These are phyloP conservation scores for Atta texana DNA, from an alignment of 1,140 invertebrate genomes.

Conservation along the genomic window DNA sequence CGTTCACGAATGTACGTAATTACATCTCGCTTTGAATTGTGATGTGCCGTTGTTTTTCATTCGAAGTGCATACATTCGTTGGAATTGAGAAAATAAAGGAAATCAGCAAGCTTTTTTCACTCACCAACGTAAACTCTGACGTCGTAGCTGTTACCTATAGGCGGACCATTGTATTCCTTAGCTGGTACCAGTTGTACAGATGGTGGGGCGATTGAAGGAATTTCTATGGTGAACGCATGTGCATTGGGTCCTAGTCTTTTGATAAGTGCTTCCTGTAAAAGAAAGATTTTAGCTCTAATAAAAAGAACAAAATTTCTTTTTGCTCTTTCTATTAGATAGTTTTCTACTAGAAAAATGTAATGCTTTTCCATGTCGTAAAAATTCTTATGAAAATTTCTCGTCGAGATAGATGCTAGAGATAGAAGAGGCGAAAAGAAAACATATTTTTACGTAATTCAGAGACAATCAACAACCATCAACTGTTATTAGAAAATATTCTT, in stretches of 20 bases:
- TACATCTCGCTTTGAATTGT: neutral
- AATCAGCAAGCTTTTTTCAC: constrained; percentile 70
- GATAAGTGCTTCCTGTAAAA: constrained; percentile 92
- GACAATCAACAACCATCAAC: neutral
- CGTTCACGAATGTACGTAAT: neutral
- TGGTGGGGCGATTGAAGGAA: constrained; percentile 93
- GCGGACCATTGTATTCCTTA: constrained; percentile 95
- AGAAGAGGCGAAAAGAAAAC: neutral
- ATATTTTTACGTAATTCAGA: neutral
- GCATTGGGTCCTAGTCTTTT: constrained; percentile 92
- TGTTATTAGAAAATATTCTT: neutral
- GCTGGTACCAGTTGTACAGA: constrained; percentile 96
- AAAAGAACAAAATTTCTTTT: neutral
- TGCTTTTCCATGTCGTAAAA: neutral
- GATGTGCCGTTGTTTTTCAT: neutral
- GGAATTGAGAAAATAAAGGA: neutral
- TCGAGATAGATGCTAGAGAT: neutral
- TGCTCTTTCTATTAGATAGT: neutral
- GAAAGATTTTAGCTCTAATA: neutral
- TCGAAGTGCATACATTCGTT: neutral
- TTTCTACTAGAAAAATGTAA: neutral
- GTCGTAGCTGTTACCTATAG: constrained; percentile 96
- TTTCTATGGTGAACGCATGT: constrained; percentile 92
- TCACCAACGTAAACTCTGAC: constrained; percentile 92
- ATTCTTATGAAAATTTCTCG: neutral